Evolutionary conservation across 2,888 invertebrate species (phyloP), one percentile per base, ranked within the genome.

Genomic region (Masnerella sp.): DNA sequence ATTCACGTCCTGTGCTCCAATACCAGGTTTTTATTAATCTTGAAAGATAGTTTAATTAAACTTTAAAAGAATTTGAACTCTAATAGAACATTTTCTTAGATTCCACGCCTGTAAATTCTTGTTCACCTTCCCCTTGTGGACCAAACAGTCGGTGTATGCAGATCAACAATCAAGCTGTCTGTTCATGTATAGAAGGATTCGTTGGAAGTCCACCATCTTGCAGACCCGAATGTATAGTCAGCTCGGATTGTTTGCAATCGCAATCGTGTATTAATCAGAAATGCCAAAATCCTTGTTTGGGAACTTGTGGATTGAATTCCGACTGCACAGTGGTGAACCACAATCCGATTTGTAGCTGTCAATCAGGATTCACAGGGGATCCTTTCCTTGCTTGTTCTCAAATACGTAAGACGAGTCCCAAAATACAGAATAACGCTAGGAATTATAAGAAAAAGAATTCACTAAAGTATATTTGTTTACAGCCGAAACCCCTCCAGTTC

Each of bases 251-350:
- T 83, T 79, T 90, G 0, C 84, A 87, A 4, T 89, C 91, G 76
- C 89, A 89, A 81, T 92, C 93, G 8, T 93, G 93, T 79, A 86
- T 91, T 15, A 90, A 91, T 78, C 90, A 90, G 77, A 92, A 92
- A 85, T 94, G 93, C 80, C 82, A 83, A 9, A 91, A 93, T 84
- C 93, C 93, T 9, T 93, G 93, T 79, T 90, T 90, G 5, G 90
- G 89, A 51, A 89, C 90, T 14, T 92, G 92, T 78, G 90, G 90
- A 12, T 84, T 89, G 40, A 89, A 90, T 68, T 88, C 90, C 0
- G 88, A 90, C 64, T 92, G 91, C 79, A 84, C 85, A 47, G 88
- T 88, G 8, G 86, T 89, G 14, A 88, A 89, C 67, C 90, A 90
- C 76, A 88, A 86, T 68, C 89, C 90, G 3, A 88, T 89, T 17